Conservation (phyloP, 2,113 vertebrate genomes). For the Lethenteron camtschaticum region DNA sequence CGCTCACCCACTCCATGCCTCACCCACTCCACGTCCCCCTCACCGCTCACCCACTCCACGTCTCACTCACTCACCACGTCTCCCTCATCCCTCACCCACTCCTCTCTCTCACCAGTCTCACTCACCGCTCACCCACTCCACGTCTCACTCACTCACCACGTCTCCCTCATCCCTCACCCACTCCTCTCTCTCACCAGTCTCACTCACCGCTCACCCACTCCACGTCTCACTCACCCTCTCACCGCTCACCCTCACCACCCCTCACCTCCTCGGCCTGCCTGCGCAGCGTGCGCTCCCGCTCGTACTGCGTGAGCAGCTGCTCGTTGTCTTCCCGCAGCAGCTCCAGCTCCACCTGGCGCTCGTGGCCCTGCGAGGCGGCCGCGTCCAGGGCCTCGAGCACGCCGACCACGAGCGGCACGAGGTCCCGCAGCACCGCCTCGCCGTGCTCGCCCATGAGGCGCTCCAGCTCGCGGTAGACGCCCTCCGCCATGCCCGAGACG, state of each 20-base stretch:
- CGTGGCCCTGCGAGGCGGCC: neutral
- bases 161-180: too few species aligned
- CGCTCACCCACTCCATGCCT: too few species aligned
- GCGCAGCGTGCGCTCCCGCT: constrained; percentile 4
- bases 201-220: too few species aligned
- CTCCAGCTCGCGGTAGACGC: constrained; percentile 4
- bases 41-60: too few species aligned
- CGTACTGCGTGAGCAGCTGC: constrained; percentile 2
- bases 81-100: too few species aligned
- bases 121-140: too few species aligned
- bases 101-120: too few species aligned
- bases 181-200: too few species aligned
- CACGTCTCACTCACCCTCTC: too few species aligned
- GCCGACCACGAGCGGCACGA: neutral
- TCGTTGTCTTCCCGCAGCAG: constrained; percentile 1
- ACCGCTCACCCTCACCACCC: neutral
- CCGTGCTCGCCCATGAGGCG: neutral
- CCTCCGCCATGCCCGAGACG: constrained; percentile 2
- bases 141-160: too few species aligned
- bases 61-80: too few species aligned
- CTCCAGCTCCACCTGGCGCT: constrained; percentile 3
- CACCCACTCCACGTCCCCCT: too few species aligned
- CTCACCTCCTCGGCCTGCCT: constrained; percentile 3
- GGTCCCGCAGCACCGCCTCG: neutral
- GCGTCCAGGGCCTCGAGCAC: constrained; percentile 1